Evolutionary conservation across 37 sponge, comb jelly and placozoan genomes (phyloP).

Genomic region (Halisarca cf. caerulea): DNA sequence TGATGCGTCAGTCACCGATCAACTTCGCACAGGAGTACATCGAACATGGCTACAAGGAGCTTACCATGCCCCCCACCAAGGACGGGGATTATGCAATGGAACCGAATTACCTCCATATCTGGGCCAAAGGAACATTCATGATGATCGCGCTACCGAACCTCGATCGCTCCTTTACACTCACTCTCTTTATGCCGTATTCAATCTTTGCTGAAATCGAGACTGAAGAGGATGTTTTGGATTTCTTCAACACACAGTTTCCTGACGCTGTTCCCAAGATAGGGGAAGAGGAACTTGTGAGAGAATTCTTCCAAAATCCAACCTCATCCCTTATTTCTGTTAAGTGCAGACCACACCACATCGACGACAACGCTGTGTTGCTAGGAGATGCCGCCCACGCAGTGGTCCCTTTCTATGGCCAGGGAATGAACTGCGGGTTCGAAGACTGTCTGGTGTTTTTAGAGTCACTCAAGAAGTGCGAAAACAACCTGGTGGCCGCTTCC

Average conservation of each 20-base stretch:
- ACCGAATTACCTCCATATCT: constrained; percentile 86
- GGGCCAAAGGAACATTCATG: constrained; percentile 88
- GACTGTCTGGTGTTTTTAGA: constrained; percentile 79
- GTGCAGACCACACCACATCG: constrained; percentile 80
- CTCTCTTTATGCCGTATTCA: constrained; percentile 83
- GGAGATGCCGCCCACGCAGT: constrained; percentile 97
- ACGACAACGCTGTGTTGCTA: constrained; percentile 52
- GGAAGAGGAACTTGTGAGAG: constrained; percentile 56
- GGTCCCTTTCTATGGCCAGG: constrained; percentile 97
- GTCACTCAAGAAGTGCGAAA: constrained; percentile 13
- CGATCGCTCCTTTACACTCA: constrained; percentile 79
- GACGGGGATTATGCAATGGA: constrained; percentile 72
- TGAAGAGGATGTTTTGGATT: constrained; percentile 60
- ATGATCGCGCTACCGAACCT: constrained; percentile 87
- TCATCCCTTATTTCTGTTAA: constrained; percentile 72
- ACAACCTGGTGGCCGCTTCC: constrained; percentile 50
- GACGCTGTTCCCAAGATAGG: constrained; percentile 78
- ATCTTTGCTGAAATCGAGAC: constrained; percentile 68
- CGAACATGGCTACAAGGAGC: constrained; percentile 88
- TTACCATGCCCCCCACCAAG: constrained; percentile 62
- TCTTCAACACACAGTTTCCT: constrained; percentile 77
- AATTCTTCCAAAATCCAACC: constrained; percentile 67
- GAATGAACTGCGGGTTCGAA: constrained; percentile 93
- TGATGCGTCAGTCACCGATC: constrained; percentile 69
- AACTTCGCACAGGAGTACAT: constrained; percentile 85